Evolutionary conservation across 2,888 invertebrate species (phyloP), one percentile per base, ranked within the genome.

Genomic region (Creontiades dilutus): DNA sequence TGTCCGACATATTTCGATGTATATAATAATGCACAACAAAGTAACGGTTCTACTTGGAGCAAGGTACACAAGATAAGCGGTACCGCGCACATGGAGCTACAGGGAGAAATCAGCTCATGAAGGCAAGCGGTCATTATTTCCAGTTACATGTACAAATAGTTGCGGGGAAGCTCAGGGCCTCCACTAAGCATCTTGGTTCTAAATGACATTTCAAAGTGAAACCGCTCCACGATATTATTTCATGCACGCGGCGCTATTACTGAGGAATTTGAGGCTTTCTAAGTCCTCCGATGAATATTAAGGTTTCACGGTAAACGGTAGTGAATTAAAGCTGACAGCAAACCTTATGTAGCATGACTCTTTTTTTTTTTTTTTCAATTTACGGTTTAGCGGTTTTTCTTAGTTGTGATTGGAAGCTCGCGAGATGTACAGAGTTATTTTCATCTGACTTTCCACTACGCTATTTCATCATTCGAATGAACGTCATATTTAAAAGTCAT

Each of bases 141-240:
- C 68, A 68, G 68, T 68, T 68, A 68, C 68, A 68, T 68, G 68
- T 23, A 68, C 68, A 68, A 68, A 68, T 68, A 68, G 68, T 68
- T 68, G 68, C 13, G 68, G 68, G 19, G 19, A 4, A 23, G 68
- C 68, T 19, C 0, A 57, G 19, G 16, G 19, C 19, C 68, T 68
- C 23, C 27, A 19, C 68, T 37, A 23, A 23, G 68, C 23, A 68
- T 23, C 68, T 68, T 23, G 68, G 68, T 68, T 61, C 23, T 68
- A 68, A 68, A 68, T 19, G 5, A 23, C n/a, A n/a, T 68, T 68
- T 68, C 68, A 68, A 23, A 68, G 68, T 27, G 19, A 68, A 27
- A 68, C 23, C 68, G 68, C 68, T 19, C 23, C 13, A n/a, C 12
- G 68, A 27, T 19, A 68, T 68, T 27, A 68, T 68, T 68, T 27